phyloP scores from a whole-genome alignment of 1,140 invertebrate genomes.

The Telenomus remus region DNA sequence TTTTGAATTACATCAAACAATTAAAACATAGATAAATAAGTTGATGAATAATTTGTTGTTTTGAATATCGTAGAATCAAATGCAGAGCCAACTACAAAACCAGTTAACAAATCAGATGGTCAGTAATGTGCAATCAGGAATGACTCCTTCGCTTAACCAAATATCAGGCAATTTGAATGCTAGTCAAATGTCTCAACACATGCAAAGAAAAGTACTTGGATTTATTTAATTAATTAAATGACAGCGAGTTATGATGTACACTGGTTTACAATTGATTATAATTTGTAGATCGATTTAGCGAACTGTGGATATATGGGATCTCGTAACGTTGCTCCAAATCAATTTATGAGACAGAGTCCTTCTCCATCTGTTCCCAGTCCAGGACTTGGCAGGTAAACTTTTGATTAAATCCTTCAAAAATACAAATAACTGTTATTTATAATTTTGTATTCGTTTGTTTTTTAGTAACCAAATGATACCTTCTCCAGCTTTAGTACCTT shows the following conservation, averaged over 20 bases:
- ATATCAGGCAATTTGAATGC: constrained; percentile 75
- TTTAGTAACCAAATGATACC: constrained; percentile 80
- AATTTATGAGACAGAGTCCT: constrained; percentile 83
- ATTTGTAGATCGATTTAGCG: constrained; percentile 71
- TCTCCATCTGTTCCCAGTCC: constrained; percentile 83
- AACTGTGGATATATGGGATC: constrained; percentile 74
- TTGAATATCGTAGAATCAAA: constrained; percentile 63
- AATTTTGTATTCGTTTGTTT: not conserved
- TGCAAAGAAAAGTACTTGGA: constrained; percentile 70
- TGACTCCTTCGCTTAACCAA: constrained; percentile 74
- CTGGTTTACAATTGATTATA: constrained; percentile 15
- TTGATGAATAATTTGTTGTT: too few relatives aligned
- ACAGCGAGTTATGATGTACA: too few relatives aligned
- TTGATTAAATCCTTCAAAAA: constrained; percentile 77
- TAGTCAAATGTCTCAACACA: constrained; percentile 77
- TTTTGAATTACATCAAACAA: too few relatives aligned
- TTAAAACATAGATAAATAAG: too few relatives aligned
- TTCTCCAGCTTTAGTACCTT: constrained; percentile 82
- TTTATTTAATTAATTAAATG: too few relatives aligned
- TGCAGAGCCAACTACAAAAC: constrained; percentile 63
- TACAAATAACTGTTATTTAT: constrained; percentile 46
- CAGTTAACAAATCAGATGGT: constrained; percentile 72
- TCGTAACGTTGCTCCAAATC: constrained; percentile 79
- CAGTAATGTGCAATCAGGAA: constrained; percentile 60
- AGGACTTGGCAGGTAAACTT: constrained; percentile 57